Conservation (phyloP, 2,797 vertebrate species). For the Rhinoraja longicauda region DNA sequence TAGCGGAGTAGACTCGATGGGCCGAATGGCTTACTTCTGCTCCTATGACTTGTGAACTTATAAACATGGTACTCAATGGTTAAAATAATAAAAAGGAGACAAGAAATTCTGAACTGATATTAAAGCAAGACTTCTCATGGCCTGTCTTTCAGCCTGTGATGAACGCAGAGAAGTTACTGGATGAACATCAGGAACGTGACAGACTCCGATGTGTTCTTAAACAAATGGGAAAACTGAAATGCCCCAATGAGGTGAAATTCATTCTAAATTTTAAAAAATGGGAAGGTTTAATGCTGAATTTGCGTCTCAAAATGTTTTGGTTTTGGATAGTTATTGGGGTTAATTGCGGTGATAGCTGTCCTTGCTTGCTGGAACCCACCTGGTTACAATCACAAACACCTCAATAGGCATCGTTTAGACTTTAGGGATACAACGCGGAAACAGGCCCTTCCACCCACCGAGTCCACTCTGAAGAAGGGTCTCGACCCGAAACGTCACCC, state of each 20-base stretch:
- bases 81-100: no score
- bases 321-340: neutral
- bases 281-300: constrained; percentile 15
- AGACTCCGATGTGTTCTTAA: constrained; percentile 84
- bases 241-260: constrained; percentile 76
- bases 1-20: no score
- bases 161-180: constrained; percentile 66
- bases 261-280: neutral
- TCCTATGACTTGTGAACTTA: no score
- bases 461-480: no score
- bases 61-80: no score
- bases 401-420: no score
- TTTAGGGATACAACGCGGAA: no score
- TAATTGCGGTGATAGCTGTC: neutral
- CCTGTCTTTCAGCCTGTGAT: constrained; percentile 55
- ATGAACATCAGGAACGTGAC: constrained; percentile 83
- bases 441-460: no score
- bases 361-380: neutral
- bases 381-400: neutral
- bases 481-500: no score
- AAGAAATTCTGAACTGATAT: neutral
- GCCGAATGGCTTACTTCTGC: no score
- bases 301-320: neutral
- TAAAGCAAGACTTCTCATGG: neutral
- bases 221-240: constrained; percentile 94